Conservation (phyloP, 2,888 invertebrate genomes). For the Clitarchus hookeri region DNA sequence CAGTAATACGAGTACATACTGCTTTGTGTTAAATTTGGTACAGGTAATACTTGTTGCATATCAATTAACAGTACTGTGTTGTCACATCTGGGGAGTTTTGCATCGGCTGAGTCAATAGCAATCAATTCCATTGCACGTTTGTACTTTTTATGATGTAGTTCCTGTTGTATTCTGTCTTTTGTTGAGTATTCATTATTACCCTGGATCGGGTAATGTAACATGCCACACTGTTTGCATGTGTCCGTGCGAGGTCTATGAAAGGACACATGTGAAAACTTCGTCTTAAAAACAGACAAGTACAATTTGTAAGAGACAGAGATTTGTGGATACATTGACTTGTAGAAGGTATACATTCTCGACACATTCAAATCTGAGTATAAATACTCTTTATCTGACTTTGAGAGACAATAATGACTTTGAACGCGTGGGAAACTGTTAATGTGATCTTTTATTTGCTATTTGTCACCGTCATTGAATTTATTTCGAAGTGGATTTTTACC, state of each 20-base stretch:
- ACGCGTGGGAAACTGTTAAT: background rate
- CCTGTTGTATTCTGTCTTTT: background rate
- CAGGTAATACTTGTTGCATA: background rate
- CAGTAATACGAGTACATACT: background rate
- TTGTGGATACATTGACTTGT: constrained; percentile 17
- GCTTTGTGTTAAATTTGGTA: background rate
- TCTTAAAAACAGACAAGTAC: constrained; percentile 5
- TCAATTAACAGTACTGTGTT: background rate
- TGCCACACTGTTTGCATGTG: background rate
- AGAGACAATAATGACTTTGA: background rate
- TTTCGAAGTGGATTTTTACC: background rate
- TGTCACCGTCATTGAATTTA: background rate
- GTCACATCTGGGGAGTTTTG: background rate
- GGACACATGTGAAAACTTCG: background rate
- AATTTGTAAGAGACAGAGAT: background rate
- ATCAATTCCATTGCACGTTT: constrained; percentile 6
- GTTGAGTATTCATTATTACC: background rate
- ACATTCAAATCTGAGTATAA: constrained; percentile 20
- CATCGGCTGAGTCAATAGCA: background rate
- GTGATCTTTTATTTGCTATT: constrained; percentile 5
- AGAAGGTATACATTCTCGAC: background rate
- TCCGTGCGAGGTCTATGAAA: background rate
- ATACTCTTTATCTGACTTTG: constrained; percentile 17
- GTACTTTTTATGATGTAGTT: background rate
- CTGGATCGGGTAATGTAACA: background rate